These are phyloP conservation scores for Percopsis transmontana DNA, from an alignment of 2,113 vertebrate species.

Conservation along the genomic window DNA sequence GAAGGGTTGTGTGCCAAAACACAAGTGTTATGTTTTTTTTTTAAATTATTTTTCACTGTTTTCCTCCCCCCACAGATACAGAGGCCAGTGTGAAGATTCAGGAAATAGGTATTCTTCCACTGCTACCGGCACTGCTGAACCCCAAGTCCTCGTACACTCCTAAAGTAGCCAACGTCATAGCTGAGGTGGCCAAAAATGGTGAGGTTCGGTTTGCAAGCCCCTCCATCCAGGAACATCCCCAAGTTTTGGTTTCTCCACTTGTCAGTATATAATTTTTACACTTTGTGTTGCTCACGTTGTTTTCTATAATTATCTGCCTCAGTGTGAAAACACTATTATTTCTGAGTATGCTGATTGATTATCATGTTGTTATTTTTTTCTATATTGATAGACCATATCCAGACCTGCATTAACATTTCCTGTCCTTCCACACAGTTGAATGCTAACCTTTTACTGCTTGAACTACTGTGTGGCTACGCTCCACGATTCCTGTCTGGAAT, in stretches of 20 bases:
- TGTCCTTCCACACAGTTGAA: too few species aligned
- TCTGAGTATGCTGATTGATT: background rate
- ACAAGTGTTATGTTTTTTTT: too few species aligned
- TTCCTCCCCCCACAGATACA: constrained; percentile 75
- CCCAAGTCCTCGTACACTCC: constrained; percentile 89
- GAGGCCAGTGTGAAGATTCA: constrained; percentile 95
- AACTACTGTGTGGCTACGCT: too few species aligned
- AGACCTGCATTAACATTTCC: too few species aligned
- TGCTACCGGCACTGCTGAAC: constrained; percentile 84
- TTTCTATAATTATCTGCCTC: background rate
- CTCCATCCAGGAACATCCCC: constrained; percentile 52
- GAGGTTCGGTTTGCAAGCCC: constrained; percentile 58
- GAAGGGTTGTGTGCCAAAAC: background rate
- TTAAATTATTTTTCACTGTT: background rate
- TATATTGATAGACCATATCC: too few species aligned
- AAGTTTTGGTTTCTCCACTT: constrained; percentile 79
- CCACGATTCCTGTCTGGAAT: too few species aligned
- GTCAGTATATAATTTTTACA: constrained; percentile 80
- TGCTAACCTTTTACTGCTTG: background rate
- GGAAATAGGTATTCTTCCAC: constrained; percentile 87
- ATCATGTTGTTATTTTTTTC: too few species aligned
- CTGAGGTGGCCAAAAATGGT: constrained; percentile 99
- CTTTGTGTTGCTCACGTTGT: constrained; percentile 43
- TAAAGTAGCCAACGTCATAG: constrained; percentile 97
- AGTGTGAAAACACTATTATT: background rate